phyloP scores from a whole-genome alignment of 2,797 vertebrate species.

The Darevskia mixta region DNA sequence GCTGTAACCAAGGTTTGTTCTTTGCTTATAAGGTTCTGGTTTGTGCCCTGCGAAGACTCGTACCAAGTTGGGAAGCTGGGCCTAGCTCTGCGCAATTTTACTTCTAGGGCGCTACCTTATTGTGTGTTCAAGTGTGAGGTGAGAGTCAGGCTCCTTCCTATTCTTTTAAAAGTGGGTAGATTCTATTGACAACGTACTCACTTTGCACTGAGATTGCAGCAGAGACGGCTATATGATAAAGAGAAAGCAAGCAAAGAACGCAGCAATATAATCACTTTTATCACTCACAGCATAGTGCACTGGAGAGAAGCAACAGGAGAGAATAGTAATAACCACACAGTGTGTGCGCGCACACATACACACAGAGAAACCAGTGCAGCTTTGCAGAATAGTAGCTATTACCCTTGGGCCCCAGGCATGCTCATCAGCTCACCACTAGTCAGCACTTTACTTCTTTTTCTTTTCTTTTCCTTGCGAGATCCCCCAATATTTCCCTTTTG shows the following conservation, averaged over 20 bases:
- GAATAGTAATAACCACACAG: not conserved
- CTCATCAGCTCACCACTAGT: not conserved
- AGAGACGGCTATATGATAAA: not conserved
- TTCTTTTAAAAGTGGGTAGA: not conserved
- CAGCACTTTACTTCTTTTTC: not conserved
- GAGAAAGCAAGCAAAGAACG: not conserved
- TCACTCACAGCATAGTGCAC: not conserved
- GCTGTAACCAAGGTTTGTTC: too few species aligned
- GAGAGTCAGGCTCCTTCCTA: not conserved
- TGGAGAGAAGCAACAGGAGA: not conserved
- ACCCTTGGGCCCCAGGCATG: not conserved
- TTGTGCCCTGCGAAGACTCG: too few species aligned
- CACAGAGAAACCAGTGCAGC: not conserved
- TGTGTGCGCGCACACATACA: rapidly evolving
- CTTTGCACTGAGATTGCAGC: not conserved
- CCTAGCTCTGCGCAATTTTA: not conserved
- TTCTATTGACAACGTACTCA: not conserved
- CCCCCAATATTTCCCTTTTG: not conserved
- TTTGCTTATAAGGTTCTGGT: too few species aligned
- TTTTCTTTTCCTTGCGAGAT: not conserved
- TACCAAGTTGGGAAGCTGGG: not conserved
- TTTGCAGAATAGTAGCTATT: not conserved
- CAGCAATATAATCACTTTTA: not conserved
- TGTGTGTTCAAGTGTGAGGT: not conserved
- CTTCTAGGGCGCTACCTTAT: not conserved